These are phyloP conservation scores for Drosophila jambulina DNA, from an alignment of 1,140 invertebrate species.

Conservation along the genomic window DNA sequence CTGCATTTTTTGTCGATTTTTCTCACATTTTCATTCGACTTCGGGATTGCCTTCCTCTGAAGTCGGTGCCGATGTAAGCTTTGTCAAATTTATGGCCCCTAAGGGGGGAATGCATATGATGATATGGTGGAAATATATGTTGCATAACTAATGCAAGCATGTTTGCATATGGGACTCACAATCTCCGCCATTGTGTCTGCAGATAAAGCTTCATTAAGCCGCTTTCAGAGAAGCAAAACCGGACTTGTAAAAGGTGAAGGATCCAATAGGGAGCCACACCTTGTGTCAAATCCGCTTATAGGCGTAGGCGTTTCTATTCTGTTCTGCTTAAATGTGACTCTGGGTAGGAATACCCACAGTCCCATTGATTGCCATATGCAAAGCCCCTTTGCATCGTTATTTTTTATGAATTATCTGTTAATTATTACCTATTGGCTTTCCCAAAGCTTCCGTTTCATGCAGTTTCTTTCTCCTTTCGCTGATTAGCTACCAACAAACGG, in stretches of 20 bases:
- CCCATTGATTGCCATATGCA: conserved; percentile 15
- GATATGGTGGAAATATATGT: conserved; percentile 26
- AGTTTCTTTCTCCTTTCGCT: conserved; percentile 22
- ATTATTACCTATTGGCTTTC: conserved; percentile 44
- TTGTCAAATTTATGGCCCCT: conserved; percentile 37
- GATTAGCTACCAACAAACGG: conserved; percentile 36
- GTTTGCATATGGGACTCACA: conserved; percentile 4
- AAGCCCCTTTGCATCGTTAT: conserved; percentile 21
- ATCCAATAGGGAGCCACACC: conserved; percentile 15
- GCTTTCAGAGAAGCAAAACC: conserved; percentile 18
- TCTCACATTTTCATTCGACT: conserved; percentile 33
- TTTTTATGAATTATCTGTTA: conserved; percentile 43
- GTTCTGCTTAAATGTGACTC: neutral
- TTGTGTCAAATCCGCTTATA: conserved; percentile 18
- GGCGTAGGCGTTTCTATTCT: conserved; percentile 20
- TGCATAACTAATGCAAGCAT: conserved; percentile 26
- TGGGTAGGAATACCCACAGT: neutral
- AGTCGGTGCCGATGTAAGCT: conserved; percentile 1
- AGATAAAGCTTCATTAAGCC: conserved; percentile 37
- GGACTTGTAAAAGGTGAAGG: conserved; percentile 11
- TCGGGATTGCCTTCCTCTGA: conserved; percentile 12
- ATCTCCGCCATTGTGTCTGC: conserved; percentile 11
- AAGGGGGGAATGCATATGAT: conserved; percentile 11
- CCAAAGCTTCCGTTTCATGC: conserved; percentile 47
- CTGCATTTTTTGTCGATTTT: conserved; percentile 16